Percentiles rank a stretch among this genome's conserved stretches.
Evolutionary conservation across 2,797 vertebrate species (phyloP).

Genomic region (Sternarchorhynchus goeldii): DNA sequence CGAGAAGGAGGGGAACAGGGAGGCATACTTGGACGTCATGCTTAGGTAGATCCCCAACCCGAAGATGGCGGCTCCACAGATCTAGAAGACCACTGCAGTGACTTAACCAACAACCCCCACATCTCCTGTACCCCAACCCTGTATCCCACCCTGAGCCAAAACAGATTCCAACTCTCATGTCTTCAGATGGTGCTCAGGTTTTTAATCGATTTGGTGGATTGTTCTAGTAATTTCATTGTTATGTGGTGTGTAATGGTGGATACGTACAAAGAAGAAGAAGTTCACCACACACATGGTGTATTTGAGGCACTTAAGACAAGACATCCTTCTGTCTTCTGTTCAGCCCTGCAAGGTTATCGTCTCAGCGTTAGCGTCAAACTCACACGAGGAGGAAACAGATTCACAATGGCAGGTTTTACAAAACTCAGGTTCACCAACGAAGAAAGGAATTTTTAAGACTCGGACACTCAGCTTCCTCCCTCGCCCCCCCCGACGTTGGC

Average conservation of each 20-base stretch:
- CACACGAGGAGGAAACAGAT: background rate
- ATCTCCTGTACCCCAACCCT: too few relatives aligned
- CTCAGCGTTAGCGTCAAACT: background rate
- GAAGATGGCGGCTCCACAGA: slow-evolving; percentile 70
- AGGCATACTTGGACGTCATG: slow-evolving; percentile 37
- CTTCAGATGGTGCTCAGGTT: too few relatives aligned
- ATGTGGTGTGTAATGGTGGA: slow-evolving; percentile 1
- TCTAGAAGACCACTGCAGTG: slow-evolving; percentile 53
- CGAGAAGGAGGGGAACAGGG: slow-evolving; percentile 60
- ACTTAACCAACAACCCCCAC: background rate
- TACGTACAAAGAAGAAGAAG: slow-evolving; percentile 79
- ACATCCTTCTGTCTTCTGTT: slow-evolving; percentile 63
- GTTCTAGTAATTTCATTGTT: background rate
- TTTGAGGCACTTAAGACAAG: slow-evolving; percentile 79
- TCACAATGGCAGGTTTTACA: too few relatives aligned
- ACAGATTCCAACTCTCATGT: too few relatives aligned
- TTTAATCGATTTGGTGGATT: background rate
- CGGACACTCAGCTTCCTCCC: slow-evolving; percentile 15
- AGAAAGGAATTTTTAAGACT: background rate
- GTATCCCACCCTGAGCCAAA: too few relatives aligned
- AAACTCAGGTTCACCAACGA: background rate
- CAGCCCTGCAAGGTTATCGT: slow-evolving; percentile 55
- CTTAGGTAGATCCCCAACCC: slow-evolving; percentile 65
- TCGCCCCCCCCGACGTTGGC: slow-evolving; percentile 1
- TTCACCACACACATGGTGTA: slow-evolving; percentile 79